phyloP scores from a whole-genome alignment of 2,113 vertebrate genomes.

The Nycticryphes semicollaris region DNA sequence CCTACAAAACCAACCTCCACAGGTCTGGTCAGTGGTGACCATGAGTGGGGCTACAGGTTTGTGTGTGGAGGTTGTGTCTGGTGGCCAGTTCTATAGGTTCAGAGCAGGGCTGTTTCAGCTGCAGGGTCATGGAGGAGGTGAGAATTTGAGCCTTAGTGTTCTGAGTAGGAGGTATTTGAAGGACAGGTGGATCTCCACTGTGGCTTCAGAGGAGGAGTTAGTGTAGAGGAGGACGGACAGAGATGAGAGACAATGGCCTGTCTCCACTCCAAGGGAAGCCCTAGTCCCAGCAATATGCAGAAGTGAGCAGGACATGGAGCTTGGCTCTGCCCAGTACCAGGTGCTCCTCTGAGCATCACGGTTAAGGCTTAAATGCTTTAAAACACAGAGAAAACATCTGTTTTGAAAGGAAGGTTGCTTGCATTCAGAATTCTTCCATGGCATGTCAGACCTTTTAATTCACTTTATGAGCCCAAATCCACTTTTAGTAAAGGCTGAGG shows the following conservation, averaged over 20 bases:
- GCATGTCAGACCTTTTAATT: neutral
- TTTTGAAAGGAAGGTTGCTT: neutral
- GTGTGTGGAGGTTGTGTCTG: neutral
- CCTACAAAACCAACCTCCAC: fast-evolving
- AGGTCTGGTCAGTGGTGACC: fast-evolving
- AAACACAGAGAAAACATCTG: neutral
- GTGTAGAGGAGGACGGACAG: neutral
- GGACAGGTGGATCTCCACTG: neutral
- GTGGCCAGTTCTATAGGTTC: neutral
- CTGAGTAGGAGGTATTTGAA: neutral
- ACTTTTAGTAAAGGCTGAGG: neutral
- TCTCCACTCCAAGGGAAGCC: neutral
- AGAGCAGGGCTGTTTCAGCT: neutral
- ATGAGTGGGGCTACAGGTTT: fast-evolving
- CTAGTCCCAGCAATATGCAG: fast-evolving
- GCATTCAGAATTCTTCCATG: neutral
- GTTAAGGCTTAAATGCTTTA: neutral
- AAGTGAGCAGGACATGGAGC: fast-evolving
- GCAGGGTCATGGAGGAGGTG: fast-evolving
- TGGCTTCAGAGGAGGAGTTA: neutral
- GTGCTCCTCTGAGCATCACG: neutral
- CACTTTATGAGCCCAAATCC: neutral
- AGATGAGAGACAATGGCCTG: neutral
- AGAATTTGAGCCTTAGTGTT: neutral
- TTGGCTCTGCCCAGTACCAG: neutral